These are phyloP conservation scores for Egretta garzetta DNA, from an alignment of 2,113 vertebrate species.

Conservation along the genomic window DNA sequence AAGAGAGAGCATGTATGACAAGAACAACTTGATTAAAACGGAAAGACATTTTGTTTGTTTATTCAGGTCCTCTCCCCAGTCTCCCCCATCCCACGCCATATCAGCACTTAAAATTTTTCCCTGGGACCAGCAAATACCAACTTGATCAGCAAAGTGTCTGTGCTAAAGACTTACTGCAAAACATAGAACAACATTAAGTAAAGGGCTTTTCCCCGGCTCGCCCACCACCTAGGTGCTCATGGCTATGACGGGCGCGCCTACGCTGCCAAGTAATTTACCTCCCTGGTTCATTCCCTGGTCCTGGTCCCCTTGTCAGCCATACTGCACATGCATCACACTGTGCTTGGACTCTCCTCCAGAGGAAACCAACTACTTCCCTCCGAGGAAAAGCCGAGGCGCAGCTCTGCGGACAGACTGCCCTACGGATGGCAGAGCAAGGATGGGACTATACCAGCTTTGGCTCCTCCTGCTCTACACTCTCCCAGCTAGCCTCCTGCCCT, in stretches of 20 bases:
- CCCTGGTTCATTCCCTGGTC: background rate
- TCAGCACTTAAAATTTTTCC: background rate
- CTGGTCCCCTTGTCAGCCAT: background rate
- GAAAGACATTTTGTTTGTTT: slow-evolving; percentile 9
- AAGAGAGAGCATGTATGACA: slow-evolving; percentile 15
- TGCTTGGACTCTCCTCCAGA: background rate
- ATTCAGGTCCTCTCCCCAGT: background rate
- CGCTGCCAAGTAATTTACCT: background rate
- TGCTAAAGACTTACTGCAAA: background rate
- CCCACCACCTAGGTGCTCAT: background rate
- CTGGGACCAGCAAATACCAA: background rate
- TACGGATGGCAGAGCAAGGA: background rate
- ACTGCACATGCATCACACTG: background rate
- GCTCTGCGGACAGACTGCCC: background rate
- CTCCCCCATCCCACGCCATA: background rate
- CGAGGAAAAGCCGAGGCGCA: rapidly evolving
- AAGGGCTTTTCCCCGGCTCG: background rate
- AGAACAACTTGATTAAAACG: background rate
- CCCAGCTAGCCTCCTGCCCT: background rate
- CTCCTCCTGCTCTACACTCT: background rate
- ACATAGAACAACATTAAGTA: background rate
- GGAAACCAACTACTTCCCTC: background rate
- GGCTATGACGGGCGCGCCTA: background rate
- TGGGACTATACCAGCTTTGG: background rate
- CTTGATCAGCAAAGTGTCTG: background rate